Base-by-base conservation (phyloP, 1,140 invertebrate species). In the Mya arenaria region DNA sequence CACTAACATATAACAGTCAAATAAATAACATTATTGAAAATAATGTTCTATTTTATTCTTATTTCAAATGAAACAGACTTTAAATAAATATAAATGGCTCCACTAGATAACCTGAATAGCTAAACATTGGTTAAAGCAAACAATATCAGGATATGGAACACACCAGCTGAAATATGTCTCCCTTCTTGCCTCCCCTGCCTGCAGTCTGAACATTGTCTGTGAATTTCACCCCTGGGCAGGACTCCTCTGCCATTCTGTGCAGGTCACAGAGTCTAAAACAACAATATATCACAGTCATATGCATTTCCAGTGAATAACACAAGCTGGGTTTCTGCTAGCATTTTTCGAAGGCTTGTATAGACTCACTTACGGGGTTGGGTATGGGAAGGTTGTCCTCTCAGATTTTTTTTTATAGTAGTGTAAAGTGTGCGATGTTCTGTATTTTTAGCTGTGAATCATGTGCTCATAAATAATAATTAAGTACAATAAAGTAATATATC, bases 151-250 rank as follows among this genome's bases (percentile, higher is more conserved):
- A 32, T 52, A 30, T 1, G 23, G 52, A 34, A 65, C 72, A 81
- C 81, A 92, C 96, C 88, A 96, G 94, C 86, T 95, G 94, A 87
- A 95, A 96, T 86, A 96, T 94, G 90, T 96, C 96, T 74, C 94
- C 93, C 89, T 96, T 96, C 92, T 96, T 96, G 0, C 94, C 95
- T 66, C 95, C 94, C 86, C 95, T 92, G 68, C 95, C 94, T 85
- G 94, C 92, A n/a, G 93, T 93, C 0, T 92, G 92, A 10, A 94
- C 93, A 39, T 74, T 58, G 32, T 88, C 85, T 41, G 81, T 82
- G 71, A 92, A 91, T 56, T 89, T 88, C n/a, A 91, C 90, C 23
- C 89, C 89, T 25, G 88, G 89, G 48, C 87, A 78, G n/a, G 65
- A 65, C 23, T 87, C 79, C 23, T 90, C 87, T 28, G 87, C 79